These are phyloP conservation scores for Phorcus lineatus DNA, from an alignment of 2,888 invertebrate species.

Conservation along the genomic window DNA sequence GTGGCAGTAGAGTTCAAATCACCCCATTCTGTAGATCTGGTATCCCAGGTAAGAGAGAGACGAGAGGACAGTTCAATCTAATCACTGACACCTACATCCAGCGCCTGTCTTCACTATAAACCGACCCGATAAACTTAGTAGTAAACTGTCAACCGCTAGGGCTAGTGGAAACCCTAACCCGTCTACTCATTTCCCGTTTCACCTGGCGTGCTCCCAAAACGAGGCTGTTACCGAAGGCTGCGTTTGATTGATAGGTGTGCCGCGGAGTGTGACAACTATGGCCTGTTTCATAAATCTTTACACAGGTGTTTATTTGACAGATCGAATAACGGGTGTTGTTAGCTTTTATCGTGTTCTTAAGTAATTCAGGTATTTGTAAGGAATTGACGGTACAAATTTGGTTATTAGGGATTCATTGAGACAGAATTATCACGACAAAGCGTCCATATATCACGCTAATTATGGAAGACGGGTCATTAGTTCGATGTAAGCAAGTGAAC, in stretches of 20 bases:
- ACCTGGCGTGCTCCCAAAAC: conserved; percentile 21
- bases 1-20: neutral
- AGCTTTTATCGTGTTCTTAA: neutral
- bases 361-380: too few relatives aligned
- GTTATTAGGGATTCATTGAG: too few relatives aligned
- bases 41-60: neutral
- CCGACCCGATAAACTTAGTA: neutral
- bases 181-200: conserved; percentile 13
- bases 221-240: conserved; percentile 7
- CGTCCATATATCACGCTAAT: too few relatives aligned
- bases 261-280: neutral
- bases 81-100: neutral
- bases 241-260: conserved; percentile 15
- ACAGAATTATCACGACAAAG: too few relatives aligned
- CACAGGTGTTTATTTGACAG: neutral
- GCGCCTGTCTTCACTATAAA: neutral
- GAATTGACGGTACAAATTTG: too few relatives aligned
- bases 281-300: neutral
- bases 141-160: neutral
- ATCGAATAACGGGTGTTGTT: neutral
- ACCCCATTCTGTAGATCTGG: neutral
- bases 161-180: neutral
- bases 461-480: too few relatives aligned
- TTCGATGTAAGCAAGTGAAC: too few relatives aligned
- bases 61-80: neutral